These are phyloP conservation scores for Hemicentrotus pulcherrimus DNA, from an alignment of 35 echinoderm and acorn worm genomes.

Conservation along the genomic window DNA sequence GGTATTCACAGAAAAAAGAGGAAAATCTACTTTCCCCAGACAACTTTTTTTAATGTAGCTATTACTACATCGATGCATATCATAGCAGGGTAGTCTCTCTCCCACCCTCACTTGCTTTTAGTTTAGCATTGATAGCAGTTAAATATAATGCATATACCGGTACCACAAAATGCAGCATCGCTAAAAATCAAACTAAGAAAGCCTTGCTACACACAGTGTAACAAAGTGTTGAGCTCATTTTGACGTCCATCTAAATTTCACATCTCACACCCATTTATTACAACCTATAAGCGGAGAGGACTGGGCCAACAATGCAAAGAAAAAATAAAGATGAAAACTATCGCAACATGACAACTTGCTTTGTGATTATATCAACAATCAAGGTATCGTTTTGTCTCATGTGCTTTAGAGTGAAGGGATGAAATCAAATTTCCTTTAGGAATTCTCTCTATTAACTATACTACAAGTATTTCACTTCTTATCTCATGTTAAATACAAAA, in stretches of 20 bases:
- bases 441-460: not conserved
- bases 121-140: not conserved
- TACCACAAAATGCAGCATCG: not conserved
- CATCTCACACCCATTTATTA: not conserved
- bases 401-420: not conserved
- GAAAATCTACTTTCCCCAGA: not conserved
- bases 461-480: not conserved
- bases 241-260: not conserved
- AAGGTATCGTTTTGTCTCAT: not conserved
- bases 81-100: not conserved
- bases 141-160: not conserved
- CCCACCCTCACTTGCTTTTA: not conserved
- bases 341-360: not conserved
- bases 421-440: not conserved
- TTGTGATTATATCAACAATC: not conserved
- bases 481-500: not conserved
- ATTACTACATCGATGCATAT: not conserved
- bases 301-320: not conserved
- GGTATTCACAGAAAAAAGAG: not conserved
- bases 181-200: not conserved
- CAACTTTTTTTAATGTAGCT: not conserved
- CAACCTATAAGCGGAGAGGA: not conserved
- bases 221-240: not conserved
- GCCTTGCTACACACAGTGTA: not conserved
- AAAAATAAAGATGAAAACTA: not conserved